Conservation (phyloP, 2,888 invertebrate genomes). For the Limnephilus lunatus region DNA sequence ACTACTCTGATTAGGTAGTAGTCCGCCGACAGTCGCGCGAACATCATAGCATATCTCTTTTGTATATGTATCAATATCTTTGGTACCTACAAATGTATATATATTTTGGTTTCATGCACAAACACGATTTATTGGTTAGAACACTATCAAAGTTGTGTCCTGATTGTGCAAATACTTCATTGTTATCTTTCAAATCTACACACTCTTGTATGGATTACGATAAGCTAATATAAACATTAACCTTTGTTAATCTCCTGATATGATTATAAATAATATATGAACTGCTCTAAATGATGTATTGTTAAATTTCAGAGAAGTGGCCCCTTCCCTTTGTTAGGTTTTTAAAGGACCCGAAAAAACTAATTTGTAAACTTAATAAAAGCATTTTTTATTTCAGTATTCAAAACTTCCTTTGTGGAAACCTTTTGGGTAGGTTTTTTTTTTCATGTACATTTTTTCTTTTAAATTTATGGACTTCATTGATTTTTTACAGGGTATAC, state of each 20-base stretch:
- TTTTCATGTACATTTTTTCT: neutral
- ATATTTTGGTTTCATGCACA: neutral
- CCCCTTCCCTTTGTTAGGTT: neutral
- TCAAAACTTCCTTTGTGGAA: neutral
- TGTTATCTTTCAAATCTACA: neutral
- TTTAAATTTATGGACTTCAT: conserved; percentile 24
- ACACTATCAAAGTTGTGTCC: neutral
- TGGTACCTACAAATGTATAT: too few relatives aligned
- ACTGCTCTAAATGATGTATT: neutral
- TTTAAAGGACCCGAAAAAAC: neutral
- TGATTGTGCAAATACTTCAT: conserved; percentile 45
- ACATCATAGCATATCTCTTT: too few relatives aligned
- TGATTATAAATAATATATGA: neutral
- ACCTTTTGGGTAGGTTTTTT: neutral
- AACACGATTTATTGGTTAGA: neutral
- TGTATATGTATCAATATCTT: too few relatives aligned
- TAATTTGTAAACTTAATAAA: neutral
- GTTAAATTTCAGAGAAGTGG: neutral
- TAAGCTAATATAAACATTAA: neutral
- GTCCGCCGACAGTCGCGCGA: too few relatives aligned
- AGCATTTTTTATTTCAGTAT: neutral
- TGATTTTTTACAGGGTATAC: conserved; percentile 80
- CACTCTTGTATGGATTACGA: neutral
- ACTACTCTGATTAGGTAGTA: too few relatives aligned
- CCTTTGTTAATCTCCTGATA: neutral